Conservation (phyloP, 2,113 vertebrate genomes). For the Ammospiza caudacuta region DNA sequence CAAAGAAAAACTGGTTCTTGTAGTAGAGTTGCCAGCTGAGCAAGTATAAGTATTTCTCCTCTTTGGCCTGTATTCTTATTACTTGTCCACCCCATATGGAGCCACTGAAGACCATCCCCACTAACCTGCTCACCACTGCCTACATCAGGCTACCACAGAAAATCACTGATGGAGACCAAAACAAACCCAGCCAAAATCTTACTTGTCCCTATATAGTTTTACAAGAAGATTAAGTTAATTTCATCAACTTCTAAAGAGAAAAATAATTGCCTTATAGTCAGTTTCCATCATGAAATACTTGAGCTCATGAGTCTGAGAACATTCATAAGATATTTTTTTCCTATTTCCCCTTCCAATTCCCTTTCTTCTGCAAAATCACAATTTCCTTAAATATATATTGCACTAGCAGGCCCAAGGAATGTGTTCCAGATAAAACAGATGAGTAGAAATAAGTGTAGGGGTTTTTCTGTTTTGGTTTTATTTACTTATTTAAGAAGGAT, state of each 20-base stretch:
- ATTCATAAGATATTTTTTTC: neutral
- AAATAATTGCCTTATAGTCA: neutral
- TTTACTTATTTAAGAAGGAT: neutral
- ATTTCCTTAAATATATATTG: conserved; percentile 26
- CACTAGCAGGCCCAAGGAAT: neutral
- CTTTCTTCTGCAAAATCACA: neutral
- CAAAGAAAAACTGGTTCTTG: neutral
- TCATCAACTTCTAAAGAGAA: neutral
- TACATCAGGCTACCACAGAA: neutral
- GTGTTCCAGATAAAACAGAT: conserved; percentile 18
- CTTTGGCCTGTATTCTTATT: neutral
- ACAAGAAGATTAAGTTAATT: neutral
- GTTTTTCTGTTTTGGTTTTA: neutral
- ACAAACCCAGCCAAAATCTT: neutral
- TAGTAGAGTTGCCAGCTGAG: neutral
- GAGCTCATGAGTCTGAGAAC: neutral
- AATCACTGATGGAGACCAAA: neutral
- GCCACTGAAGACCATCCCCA: neutral
- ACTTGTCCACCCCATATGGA: neutral
- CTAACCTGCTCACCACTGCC: neutral
- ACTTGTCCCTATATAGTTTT: neutral
- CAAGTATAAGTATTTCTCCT: neutral
- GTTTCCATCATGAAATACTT: neutral
- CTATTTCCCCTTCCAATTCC: neutral
- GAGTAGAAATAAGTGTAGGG: neutral